phyloP scores from a whole-genome alignment of 1,140 invertebrate genomes.

The Microplitis mediator region DNA sequence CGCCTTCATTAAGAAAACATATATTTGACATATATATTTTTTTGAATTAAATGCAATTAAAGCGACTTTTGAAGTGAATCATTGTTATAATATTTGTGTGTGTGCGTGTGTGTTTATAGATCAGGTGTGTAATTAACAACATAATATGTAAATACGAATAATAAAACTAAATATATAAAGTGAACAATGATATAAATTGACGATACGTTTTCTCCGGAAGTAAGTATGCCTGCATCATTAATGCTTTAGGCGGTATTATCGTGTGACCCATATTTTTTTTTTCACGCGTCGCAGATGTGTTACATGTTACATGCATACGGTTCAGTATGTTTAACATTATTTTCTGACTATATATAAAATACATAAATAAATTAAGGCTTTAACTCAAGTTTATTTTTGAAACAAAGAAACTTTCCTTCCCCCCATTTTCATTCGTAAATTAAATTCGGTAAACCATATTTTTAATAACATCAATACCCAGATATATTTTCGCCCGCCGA shows the following conservation, averaged over 20 bases:
- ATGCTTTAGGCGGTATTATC: neutral
- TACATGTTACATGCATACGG: neutral
- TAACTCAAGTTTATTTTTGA: too few relatives aligned
- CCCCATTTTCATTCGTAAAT: too few relatives aligned
- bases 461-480: too few relatives aligned
- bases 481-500: too few relatives aligned
- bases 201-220: neutral
- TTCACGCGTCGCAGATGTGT: neutral
- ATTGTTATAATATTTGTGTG: too few relatives aligned
- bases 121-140: neutral
- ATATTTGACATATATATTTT: too few relatives aligned
- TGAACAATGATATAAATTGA: neutral
- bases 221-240: neutral
- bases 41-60: too few relatives aligned
- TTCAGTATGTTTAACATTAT: conserved; percentile 3
- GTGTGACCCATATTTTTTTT: conserved; percentile 14
- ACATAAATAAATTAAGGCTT: neutral
- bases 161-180: neutral
- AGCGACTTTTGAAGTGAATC: too few relatives aligned
- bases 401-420: too few relatives aligned
- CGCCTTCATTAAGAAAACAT: too few relatives aligned
- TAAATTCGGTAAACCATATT: too few relatives aligned
- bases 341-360: neutral
- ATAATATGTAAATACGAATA: neutral
- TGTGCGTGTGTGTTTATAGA: too few relatives aligned